Base-by-base conservation (phyloP, 2,797 vertebrate genomes). In the Catostomus latipinnis region DNA sequence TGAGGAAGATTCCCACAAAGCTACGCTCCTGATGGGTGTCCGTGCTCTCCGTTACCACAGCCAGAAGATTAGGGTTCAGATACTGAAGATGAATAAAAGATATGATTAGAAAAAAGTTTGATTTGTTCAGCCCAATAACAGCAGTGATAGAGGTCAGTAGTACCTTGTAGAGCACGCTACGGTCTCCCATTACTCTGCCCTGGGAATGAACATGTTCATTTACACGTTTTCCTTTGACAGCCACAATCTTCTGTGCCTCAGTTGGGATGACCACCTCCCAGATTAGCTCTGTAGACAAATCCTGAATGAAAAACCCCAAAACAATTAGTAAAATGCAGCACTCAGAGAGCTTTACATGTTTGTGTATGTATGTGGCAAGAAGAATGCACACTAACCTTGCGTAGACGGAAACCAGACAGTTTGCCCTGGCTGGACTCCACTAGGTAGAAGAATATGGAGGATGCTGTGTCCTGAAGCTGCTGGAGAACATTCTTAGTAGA, bases 91-190 rank as follows among this genome's bases (percentile, higher is more conserved):
- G 62, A 1, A 77, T n/a, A 72, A n/a, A 72, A 58, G 34, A 34
- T 34, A 34, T 34, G 1, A 71, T 62, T 78, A 71, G 14, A 16
- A 22, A 48, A 10, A 4, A 14, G 49, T 6, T 6, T n/a, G 14
- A n/a, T 48, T 9, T 10, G 1, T 6, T 71, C 16, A 52, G 9
- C 2, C n/a, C n/a, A 52, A n/a, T 5, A 54, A 71, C 6, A 67
- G 11, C 8, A 34, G 58, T 13, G 2, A 45, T 8, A 5, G 4
- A 49, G 53, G 12, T 60, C 1, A 62, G 52, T 9, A 74, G 12
- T 78, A 99, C 98, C 97, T 99, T 99, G 72, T 99, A 99, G 34
- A 99, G 96, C 65, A 99, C 98, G 0, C 98, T 99, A 48, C 98
- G 96, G 85, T 99, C 98, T 0, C 98, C 98, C 98, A 99, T 99